A percentile compares a stretch with the other conserved stretches of the same genome.
Evolutionary conservation across 2,888 invertebrate species (phyloP).

Genomic region (Heteromurus nitidus): DNA sequence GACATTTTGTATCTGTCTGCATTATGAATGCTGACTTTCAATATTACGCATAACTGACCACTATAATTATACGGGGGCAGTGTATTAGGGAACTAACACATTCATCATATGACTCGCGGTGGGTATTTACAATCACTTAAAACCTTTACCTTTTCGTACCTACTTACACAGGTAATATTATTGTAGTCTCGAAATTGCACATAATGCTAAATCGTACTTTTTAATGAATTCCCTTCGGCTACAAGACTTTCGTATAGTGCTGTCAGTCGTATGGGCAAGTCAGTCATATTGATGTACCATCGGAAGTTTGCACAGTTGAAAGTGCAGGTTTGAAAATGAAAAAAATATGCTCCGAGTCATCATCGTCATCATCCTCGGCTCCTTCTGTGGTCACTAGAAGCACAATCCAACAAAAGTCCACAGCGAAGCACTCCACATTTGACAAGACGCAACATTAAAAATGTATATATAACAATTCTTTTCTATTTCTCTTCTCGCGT

Average conservation of each 20-base stretch:
- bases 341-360: not conserved
- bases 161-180: not conserved
- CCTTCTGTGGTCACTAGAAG: slow-evolving; percentile 14
- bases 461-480: not conserved
- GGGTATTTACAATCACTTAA: not conserved
- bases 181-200: not conserved
- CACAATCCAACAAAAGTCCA: not conserved
- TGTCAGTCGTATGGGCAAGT: slow-evolving; percentile 48
- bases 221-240: slow-evolving; percentile 18
- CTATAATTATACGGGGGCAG: not conserved
- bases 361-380: slow-evolving; percentile 6
- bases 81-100: too few species aligned
- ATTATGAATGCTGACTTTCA: not conserved
- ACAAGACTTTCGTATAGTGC: slow-evolving; percentile 22
- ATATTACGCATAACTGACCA: slow-evolving; percentile 7
- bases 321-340: slow-evolving; percentile 8
- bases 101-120: too few species aligned
- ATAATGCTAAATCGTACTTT: not conserved
- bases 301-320: slow-evolving; percentile 18
- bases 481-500: not conserved
- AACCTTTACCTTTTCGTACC: not conserved
- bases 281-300: slow-evolving; percentile 16
- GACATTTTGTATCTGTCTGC: not conserved
- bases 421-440: not conserved
- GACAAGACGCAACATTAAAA: not conserved